Evolutionary conservation across 2,113 vertebrate genomes (phyloP).

Genomic region (Cyprinodon brontotheroides): DNA sequence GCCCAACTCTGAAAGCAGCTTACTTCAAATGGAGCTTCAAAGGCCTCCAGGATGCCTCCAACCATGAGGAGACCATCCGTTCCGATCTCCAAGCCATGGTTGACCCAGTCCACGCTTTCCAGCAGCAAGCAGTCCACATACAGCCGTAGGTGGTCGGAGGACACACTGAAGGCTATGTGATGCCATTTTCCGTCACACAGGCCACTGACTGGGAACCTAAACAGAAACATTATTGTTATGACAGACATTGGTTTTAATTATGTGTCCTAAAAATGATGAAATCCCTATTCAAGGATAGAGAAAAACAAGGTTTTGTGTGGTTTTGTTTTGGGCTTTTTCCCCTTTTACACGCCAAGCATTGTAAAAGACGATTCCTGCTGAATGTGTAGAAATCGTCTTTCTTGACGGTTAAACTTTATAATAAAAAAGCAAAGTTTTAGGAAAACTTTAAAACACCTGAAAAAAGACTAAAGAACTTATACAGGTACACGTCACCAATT

Average conservation of each 20-base stretch:
- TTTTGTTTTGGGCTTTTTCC: too few species aligned
- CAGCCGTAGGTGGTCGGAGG: constrained; percentile 76
- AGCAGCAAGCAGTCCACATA: constrained; percentile 87
- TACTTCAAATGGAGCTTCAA: constrained; percentile 88
- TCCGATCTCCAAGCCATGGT: constrained; percentile 78
- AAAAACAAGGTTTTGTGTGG: not conserved
- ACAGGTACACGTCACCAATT: too few species aligned
- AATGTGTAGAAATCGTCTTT: not conserved
- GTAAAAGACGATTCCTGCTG: not conserved
- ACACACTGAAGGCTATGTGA: constrained; percentile 82
- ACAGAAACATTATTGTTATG: not conserved
- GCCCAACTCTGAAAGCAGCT: constrained; percentile 8
- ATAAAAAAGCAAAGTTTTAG: too few species aligned
- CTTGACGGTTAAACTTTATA: too few species aligned
- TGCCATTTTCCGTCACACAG: constrained; percentile 86
- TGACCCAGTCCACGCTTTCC: constrained; percentile 86
- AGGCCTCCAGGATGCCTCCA: constrained; percentile 82
- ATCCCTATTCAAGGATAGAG: not conserved
- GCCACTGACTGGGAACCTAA: constrained; percentile 83
- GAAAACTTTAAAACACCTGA: too few species aligned
- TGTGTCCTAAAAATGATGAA: not conserved
- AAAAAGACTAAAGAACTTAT: too few species aligned
- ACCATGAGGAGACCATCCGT: constrained; percentile 83
- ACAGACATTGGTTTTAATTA: not conserved
- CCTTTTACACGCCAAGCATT: too few species aligned